These are phyloP conservation scores for Hemibagrus guttatus DNA, from an alignment of 2,797 vertebrate genomes.

Conservation along the genomic window DNA sequence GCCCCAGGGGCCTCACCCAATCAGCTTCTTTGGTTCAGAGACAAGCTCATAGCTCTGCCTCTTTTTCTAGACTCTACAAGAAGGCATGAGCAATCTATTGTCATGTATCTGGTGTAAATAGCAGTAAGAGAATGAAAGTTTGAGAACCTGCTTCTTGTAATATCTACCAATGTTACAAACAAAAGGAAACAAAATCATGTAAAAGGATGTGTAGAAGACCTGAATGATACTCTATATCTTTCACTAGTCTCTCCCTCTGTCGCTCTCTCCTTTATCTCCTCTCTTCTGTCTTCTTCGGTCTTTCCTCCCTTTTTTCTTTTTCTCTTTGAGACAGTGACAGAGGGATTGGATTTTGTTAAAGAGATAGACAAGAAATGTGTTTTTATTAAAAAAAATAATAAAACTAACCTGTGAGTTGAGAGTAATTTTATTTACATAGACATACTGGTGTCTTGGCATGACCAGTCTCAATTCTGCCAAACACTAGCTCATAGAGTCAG, in stretches of 20 bases:
- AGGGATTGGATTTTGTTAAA: slow-evolving; percentile 39
- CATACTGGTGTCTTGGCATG: too few relatives aligned
- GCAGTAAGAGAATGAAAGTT: slow-evolving; percentile 35
- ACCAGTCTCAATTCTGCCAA: too few relatives aligned
- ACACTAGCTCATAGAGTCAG: too few relatives aligned
- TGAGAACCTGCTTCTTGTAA: slow-evolving; percentile 53
- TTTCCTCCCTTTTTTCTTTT: slow-evolving; percentile 48
- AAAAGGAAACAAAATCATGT: slow-evolving; percentile 25
- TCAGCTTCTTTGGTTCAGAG: slow-evolving; percentile 9
- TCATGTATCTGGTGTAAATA: slow-evolving; percentile 54
- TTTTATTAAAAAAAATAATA: slow-evolving; percentile 50
- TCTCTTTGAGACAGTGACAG: slow-evolving; percentile 23
- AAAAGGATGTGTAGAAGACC: slow-evolving; percentile 53
- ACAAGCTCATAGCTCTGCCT: slow-evolving; percentile 19
- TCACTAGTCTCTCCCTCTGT: slow-evolving; percentile 65
- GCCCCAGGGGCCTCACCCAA: slow-evolving; percentile 14
- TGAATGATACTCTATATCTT: slow-evolving; percentile 59
- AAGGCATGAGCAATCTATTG: background rate
- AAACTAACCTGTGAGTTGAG: background rate
- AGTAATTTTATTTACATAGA: background rate
- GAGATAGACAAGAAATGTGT: slow-evolving; percentile 52
- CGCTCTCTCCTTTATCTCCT: slow-evolving; percentile 61
- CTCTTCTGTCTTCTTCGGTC: slow-evolving; percentile 66
- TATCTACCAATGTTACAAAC: slow-evolving; percentile 43
- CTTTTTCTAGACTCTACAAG: slow-evolving; percentile 30